A percentile compares a stretch with the other conserved stretches of the same genome.
Conservation (phyloP, 2,113 vertebrate species). For the Erinaceus europaeus region DNA sequence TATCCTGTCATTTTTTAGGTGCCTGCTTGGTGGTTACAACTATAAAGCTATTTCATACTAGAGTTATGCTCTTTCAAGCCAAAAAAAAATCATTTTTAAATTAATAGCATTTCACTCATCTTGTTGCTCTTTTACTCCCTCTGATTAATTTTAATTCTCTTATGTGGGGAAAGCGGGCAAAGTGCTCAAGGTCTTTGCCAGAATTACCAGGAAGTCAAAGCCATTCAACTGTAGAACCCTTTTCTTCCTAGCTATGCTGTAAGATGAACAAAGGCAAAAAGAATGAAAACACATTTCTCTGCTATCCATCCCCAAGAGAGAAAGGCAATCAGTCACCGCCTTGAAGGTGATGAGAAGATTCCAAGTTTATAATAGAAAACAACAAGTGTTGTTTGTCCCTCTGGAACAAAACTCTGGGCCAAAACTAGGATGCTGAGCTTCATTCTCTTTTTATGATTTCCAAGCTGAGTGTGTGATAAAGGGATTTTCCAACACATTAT, state of each 20-base stretch:
- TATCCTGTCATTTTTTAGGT: background rate
- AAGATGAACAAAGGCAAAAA: conserved; percentile 20
- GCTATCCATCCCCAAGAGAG: background rate
- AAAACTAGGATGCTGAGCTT: background rate
- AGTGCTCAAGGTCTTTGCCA: background rate
- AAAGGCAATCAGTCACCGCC: background rate
- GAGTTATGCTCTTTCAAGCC: conserved; percentile 20
- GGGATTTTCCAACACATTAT: background rate
- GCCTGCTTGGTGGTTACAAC: background rate
- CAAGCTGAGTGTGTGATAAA: background rate
- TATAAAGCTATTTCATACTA: conserved; percentile 18
- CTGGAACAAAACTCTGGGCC: background rate
- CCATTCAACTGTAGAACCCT: background rate
- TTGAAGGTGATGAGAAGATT: background rate
- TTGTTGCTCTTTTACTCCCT: background rate
- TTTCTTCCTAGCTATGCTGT: background rate
- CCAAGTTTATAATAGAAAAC: conserved; percentile 1
- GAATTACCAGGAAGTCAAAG: background rate
- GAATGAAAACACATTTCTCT: background rate
- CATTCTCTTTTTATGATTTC: background rate
- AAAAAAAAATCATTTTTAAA: conserved; percentile 5
- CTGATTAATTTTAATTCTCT: conserved; percentile 2
- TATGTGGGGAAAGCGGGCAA: background rate
- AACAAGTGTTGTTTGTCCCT: background rate
- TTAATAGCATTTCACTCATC: background rate